Evolutionary conservation across 2,113 vertebrate species (phyloP), one percentile per base, ranked within the genome.

Genomic region (Aphyosemion australe): DNA sequence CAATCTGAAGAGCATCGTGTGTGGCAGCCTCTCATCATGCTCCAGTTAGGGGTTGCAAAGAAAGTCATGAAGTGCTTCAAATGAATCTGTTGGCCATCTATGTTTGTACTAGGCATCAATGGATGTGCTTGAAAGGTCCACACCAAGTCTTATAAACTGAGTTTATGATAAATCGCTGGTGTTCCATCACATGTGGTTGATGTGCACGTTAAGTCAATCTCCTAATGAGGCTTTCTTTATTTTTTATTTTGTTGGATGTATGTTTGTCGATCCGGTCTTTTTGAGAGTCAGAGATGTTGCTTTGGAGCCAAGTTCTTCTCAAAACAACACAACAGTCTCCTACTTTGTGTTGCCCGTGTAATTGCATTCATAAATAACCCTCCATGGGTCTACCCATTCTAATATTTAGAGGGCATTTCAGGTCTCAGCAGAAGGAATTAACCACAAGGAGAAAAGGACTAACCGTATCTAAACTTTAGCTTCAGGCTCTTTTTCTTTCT

Each of bases 301-400:
- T 19, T 48, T 48, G 46, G n/a, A 48, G 46, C 46, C 8, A 48
- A 48, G 46, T 48, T 48, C 16, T 19, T 19, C n/a, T 11, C 46
- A 48, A 48, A 48, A 48, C 46, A 48, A 48, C 46, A 48, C n/a
- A 47, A 14, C 46, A 11, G 46, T 48, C 46, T 48, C 46, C 19
- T 37, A 37, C n/a, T 48, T 48, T n/a, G 8, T 47, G 45, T 8
- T 48, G 43, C 7, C 15, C 16, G 46, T 48, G n/a, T 48, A 19
- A 18, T 48, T 11, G 5, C 46, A 46, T 8, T 10, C 46, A 48
- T 10, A 48, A 48, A 19, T 48, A 48, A 19, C 19, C n/a, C n/a
- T 10, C 46, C 8, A 48, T 47, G 8, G 1, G 46, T 8, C 10
- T 2, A 7, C n/a, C 8, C 6, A 5, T 48, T 48, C 46, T 14